Percentiles rank a stretch among this genome's conserved stretches.
Evolutionary conservation across 2,113 vertebrate species (phyloP).

Genomic region (Anser cygnoides): DNA sequence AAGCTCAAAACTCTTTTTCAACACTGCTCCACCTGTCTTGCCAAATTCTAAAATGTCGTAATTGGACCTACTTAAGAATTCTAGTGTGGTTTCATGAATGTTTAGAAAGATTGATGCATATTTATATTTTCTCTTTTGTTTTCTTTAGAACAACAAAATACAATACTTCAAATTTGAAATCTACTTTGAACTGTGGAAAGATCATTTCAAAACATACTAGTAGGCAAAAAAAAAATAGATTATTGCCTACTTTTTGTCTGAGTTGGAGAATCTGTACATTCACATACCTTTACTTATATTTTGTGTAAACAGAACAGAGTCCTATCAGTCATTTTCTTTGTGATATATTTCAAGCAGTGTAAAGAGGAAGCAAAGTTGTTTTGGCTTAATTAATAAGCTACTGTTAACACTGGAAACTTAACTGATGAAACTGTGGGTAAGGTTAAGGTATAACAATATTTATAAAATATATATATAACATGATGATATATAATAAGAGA

Average conservation of each 20-base stretch:
- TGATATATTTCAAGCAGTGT: no score
- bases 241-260: neutral
- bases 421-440: no score
- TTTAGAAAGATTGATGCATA: neutral
- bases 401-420: no score
- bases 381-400: no score
- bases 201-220: neutral
- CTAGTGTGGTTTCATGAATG: neutral
- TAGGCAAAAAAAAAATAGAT: neutral
- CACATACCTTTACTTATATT: no score
- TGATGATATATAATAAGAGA: no score
- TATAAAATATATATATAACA: no score
- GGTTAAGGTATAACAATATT: no score
- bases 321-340: no score
- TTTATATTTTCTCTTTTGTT: neutral
- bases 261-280: neutral
- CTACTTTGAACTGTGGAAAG: neutral
- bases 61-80: neutral
- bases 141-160: neutral
- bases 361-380: no score
- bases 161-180: neutral
- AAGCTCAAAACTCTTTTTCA: neutral
- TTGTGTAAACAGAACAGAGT: no score
- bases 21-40: neutral
- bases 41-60: neutral